These are phyloP conservation scores for Astur gentilis DNA, from an alignment of 2,113 vertebrate species.

Conservation along the genomic window DNA sequence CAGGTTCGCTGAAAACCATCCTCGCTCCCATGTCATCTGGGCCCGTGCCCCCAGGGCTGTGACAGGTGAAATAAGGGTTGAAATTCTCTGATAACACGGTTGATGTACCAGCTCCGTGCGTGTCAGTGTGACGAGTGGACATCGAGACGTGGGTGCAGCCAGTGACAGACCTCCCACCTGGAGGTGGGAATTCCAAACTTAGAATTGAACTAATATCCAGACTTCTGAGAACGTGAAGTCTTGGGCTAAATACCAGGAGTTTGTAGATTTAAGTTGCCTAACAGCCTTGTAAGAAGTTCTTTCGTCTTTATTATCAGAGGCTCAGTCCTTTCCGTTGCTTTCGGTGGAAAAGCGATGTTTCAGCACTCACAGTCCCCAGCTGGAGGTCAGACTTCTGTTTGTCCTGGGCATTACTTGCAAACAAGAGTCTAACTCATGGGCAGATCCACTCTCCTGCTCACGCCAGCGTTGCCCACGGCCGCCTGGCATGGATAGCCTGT, in stretches of 20 bases:
- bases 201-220: neutral
- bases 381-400: no score
- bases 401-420: neutral
- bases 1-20: no score
- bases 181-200: no score
- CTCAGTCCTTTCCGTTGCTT: neutral
- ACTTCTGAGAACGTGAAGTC: neutral
- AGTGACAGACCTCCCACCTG: neutral
- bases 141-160: accelerated
- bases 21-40: accelerated
- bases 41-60: neutral
- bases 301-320: neutral
- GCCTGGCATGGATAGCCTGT: no score
- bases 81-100: no score
- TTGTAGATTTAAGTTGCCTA: neutral
- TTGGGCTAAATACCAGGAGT: neutral
- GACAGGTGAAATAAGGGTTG: no score
- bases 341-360: neutral
- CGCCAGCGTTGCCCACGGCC: accelerated
- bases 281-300: no score
- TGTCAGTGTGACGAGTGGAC: accelerated
- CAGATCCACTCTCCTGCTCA: neutral
- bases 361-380: neutral
- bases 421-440: neutral
- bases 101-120: neutral